Evolutionary conservation across 2,888 invertebrate species (phyloP), one percentile per base, ranked within the genome.

Genomic region (Melolontha melolontha): DNA sequence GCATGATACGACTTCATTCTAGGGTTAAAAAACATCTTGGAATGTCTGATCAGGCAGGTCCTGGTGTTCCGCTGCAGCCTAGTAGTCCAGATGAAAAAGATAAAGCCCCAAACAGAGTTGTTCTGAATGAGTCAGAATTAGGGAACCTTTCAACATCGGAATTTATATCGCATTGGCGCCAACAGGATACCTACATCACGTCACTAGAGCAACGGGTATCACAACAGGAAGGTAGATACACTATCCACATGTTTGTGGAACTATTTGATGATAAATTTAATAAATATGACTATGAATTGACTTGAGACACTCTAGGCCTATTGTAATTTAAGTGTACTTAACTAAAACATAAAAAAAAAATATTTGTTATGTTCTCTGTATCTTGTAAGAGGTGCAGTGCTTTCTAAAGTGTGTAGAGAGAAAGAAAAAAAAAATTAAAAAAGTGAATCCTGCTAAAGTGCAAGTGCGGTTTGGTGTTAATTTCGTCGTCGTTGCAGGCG

Each of bases 101-200:
- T 72, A 83, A 82, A 71, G 82, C 80, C 67, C 79, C 83, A 42
- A 85, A 87, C 76, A 87, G 89, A 75, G 86, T 90, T 80, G 84
- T 87, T 78, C 84, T 91, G 82, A 86, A 87, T 77, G 87, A 90
- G 72, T 86, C 87, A 76, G 91, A 91, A 79, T 83, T 90, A 80
- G 88, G 89, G 79, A 85, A 85, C 78, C 85, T 90, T 75, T 87
- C 87, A 75, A 86, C 87, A 79, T 88, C 89, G 75, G 89, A 91
- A 78, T 87, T 91, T 82, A 87, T 88, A 77, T 85, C 87, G 82
- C 88, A 89, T 79, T 92, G 92, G 92, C 87, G 86, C 83, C 88
- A 88, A 83, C 92, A 92, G 88, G 92, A 92, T 85, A 87, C 86
- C 81, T 92, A 91, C 86, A 87, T 92, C 85, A 89, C 91, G 82